Conservation (phyloP, 2,888 invertebrate genomes). For the Peribatodes rhomboidaria region DNA sequence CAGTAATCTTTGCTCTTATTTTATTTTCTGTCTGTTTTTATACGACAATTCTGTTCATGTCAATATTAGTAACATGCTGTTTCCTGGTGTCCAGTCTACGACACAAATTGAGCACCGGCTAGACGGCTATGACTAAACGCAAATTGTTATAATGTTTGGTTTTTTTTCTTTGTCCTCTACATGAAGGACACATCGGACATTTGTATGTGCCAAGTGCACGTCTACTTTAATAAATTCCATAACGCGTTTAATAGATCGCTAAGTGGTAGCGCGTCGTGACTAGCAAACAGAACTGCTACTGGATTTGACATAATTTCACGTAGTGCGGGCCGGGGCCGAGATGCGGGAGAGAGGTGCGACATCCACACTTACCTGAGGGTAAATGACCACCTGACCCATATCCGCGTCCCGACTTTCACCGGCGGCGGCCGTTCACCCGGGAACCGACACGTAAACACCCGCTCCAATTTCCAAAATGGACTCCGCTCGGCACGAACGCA, state of each 20-base stretch:
- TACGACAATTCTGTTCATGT: not conserved
- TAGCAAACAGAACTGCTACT: constrained; percentile 47
- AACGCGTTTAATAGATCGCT: constrained; percentile 42
- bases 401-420: constrained; percentile 80
- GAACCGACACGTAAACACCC: constrained; percentile 76
- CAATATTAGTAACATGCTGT: constrained; percentile 4
- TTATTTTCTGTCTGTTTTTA: not conserved
- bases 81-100: constrained; percentile 12
- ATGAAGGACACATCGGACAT: constrained; percentile 34
- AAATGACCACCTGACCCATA: constrained; percentile 85
- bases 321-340: constrained; percentile 50
- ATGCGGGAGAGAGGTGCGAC: constrained; percentile 57
- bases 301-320: constrained; percentile 61
- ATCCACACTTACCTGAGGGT: constrained; percentile 74
- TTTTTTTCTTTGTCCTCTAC: constrained; percentile 34
- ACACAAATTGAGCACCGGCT: constrained; percentile 24
- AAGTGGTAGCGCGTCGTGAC: constrained; percentile 42
- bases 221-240: constrained; percentile 43
- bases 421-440: constrained; percentile 83
- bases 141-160: constrained; percentile 31
- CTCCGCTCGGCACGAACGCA: constrained; percentile 68
- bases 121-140: constrained; percentile 25
- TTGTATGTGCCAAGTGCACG: constrained; percentile 43
- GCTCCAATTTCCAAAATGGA: constrained; percentile 78
- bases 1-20: constrained; percentile 2